Percentiles rank a stretch among this genome's conserved stretches.
Conservation (phyloP, 2,113 vertebrate genomes). For the Oncorhynchus clarkii region DNA sequence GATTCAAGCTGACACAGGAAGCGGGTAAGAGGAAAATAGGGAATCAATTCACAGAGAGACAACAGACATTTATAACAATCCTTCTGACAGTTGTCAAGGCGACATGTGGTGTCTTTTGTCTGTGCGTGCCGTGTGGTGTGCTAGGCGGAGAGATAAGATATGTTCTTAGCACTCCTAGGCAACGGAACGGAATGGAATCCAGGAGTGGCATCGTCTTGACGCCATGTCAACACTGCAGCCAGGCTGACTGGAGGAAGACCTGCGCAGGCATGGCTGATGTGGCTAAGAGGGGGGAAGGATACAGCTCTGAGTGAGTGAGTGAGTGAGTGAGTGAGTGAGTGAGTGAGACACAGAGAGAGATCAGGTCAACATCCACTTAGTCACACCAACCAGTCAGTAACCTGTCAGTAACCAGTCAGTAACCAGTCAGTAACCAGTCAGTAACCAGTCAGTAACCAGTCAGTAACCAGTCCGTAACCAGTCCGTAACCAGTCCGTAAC, state of each 20-base stretch:
- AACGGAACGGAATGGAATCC: constrained; percentile 26
- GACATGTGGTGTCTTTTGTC: constrained; percentile 40
- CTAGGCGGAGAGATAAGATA: constrained; percentile 37
- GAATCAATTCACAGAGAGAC: constrained; percentile 38
- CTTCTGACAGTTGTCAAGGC: constrained; percentile 54
- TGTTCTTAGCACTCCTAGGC: constrained; percentile 18
- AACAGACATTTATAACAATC: constrained; percentile 25
- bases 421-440: too few relatives aligned
- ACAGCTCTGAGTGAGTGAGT: background rate
- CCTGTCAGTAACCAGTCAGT: too few relatives aligned
- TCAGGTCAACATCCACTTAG: background rate
- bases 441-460: too few relatives aligned
- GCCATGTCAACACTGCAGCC: constrained; percentile 9
- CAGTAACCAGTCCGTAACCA: too few relatives aligned
- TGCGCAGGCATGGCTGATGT: background rate
- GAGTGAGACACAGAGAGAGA: background rate
- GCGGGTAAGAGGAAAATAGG: background rate
- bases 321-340: too few relatives aligned
- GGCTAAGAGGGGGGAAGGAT: background rate
- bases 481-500: too few relatives aligned
- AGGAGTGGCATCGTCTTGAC: constrained; percentile 27
- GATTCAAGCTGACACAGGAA: constrained; percentile 18
- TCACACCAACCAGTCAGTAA: background rate
- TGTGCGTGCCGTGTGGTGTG: background rate
- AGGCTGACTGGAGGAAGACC: constrained; percentile 7